phyloP scores from a whole-genome alignment of 2,888 invertebrate species.

The Agriopis marginaria region DNA sequence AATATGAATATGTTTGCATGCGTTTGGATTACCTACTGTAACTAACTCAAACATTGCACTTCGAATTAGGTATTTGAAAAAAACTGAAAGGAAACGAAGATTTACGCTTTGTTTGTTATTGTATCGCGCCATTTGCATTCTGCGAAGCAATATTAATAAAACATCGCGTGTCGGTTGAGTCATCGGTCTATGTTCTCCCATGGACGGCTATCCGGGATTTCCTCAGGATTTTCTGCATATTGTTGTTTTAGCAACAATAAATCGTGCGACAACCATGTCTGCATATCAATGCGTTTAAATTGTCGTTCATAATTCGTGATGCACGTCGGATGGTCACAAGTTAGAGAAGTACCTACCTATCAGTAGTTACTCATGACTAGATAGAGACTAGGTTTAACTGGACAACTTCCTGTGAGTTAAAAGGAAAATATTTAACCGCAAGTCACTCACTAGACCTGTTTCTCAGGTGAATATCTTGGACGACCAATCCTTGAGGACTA shows the following conservation, averaged over 20 bases:
- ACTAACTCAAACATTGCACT: neutral
- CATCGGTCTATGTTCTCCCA: conserved; percentile 29
- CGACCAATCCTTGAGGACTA: too few relatives aligned
- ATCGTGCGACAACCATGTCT: conserved; percentile 23
- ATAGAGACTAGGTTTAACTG: neutral
- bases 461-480: neutral
- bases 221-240: conserved; percentile 31
- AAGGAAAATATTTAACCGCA: conserved; percentile 6
- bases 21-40: neutral
- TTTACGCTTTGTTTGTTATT: conserved; percentile 22
- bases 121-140: conserved; percentile 31
- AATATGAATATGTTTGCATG: too few relatives aligned
- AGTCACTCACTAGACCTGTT: neutral
- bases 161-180: conserved; percentile 29
- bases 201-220: conserved; percentile 38
- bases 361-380: conserved; percentile 6
- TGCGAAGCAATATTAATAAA: conserved; percentile 32
- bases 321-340: conserved; percentile 15
- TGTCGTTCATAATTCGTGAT: conserved; percentile 14
- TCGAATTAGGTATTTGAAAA: neutral
- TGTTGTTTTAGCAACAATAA: conserved; percentile 28
- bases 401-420: neutral
- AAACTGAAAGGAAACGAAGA: neutral
- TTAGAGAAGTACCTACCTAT: conserved; percentile 24
- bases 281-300: conserved; percentile 24